Conservation (phyloP, 2,888 invertebrate genomes). For the Rhingia campestris region DNA sequence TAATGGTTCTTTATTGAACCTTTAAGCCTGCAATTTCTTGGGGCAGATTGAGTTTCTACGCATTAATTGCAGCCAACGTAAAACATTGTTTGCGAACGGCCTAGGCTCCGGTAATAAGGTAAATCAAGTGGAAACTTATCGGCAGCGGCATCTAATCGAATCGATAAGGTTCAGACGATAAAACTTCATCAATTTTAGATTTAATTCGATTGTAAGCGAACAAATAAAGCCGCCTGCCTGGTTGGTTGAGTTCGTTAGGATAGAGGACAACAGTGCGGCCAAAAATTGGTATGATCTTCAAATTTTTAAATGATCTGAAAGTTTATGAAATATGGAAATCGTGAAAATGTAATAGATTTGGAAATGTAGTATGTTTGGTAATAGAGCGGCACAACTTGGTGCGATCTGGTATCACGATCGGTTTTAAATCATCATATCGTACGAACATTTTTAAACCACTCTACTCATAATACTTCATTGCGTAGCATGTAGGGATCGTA, state of each 20-base stretch:
- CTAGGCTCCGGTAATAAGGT: slow-evolving; percentile 20
- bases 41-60: slow-evolving; percentile 68
- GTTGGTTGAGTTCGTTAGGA: slow-evolving; percentile 26
- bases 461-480: too few relatives aligned
- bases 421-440: too few relatives aligned
- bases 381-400: too few relatives aligned
- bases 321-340: too few relatives aligned
- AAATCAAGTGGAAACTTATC: slow-evolving; percentile 67
- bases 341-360: neutral
- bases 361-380: neutral
- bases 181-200: slow-evolving; percentile 66
- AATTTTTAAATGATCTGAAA: too few relatives aligned
- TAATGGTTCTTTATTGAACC: slow-evolving; percentile 71
- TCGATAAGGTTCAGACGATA: slow-evolving; percentile 59
- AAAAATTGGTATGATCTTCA: slow-evolving; percentile 8
- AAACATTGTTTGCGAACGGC: slow-evolving; percentile 41
- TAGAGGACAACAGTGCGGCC: slow-evolving; percentile 28
- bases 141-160: slow-evolving; percentile 57
- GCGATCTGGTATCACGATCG: too few relatives aligned
- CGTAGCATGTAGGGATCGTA: too few relatives aligned
- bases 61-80: slow-evolving; percentile 67
- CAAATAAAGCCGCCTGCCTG: slow-evolving; percentile 65
- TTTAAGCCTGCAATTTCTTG: slow-evolving; percentile 46
- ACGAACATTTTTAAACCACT: too few relatives aligned
- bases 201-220: slow-evolving; percentile 48